Evolutionary conservation across 2,888 invertebrate species (phyloP).

Genomic region (Caenorhabditis zanzibari): DNA sequence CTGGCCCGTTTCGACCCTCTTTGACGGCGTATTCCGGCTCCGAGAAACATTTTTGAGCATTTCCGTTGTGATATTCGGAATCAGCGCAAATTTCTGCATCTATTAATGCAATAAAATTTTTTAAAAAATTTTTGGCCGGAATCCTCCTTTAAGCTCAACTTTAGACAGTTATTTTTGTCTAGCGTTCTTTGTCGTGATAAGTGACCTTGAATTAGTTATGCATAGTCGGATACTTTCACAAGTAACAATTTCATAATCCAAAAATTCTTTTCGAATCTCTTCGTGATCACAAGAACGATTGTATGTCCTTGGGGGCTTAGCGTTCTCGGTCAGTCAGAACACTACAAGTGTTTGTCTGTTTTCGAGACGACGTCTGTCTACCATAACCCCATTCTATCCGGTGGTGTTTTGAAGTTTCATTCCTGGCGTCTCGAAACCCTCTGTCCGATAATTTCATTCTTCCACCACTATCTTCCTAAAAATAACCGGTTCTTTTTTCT

Average conservation of each 20-base stretch:
- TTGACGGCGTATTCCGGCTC: no score
- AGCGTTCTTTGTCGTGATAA: no score
- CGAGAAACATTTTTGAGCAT: no score
- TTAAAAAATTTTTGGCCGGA: no score
- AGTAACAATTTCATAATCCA: slow-evolving; percentile 5
- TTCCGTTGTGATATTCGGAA: no score
- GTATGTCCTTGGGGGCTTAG: slow-evolving; percentile 26
- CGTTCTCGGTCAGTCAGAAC: slow-evolving; percentile 16
- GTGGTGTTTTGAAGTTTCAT: slow-evolving; percentile 38
- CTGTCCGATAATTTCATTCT: slow-evolving; percentile 23
- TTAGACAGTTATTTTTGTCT: no score
- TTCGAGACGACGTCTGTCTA: background rate
- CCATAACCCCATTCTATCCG: slow-evolving; percentile 34
- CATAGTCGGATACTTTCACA: background rate
- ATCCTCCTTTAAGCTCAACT: no score
- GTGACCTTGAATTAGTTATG: no score
- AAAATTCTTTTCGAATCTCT: background rate
- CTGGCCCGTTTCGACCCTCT: no score
- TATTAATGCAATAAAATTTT: no score
- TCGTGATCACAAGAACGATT: slow-evolving; percentile 12
- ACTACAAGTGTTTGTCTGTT: slow-evolving; percentile 11
- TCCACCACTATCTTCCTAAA: slow-evolving; percentile 40
- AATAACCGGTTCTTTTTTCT: slow-evolving; percentile 51
- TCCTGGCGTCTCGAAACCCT: slow-evolving; percentile 3
- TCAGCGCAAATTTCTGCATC: no score